Evolutionary conservation across 2,888 invertebrate genomes (phyloP).

Genomic region (Amitus sp.): DNA sequence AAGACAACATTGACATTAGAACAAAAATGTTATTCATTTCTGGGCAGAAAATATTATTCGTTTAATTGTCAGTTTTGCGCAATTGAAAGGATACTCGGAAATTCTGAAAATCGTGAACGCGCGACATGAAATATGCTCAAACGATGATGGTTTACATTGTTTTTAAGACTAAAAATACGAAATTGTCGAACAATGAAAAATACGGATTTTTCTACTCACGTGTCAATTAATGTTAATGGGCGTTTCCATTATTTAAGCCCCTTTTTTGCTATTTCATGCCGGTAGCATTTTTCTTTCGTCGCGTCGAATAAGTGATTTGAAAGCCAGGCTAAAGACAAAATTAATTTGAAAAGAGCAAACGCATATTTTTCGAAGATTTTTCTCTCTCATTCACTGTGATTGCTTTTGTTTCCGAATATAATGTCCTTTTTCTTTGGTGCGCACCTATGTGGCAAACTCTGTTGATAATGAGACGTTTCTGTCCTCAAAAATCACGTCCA

Average conservation of each 20-base stretch:
- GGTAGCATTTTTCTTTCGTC: neutral
- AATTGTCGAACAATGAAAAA: neutral
- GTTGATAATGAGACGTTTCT: neutral
- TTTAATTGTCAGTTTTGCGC: too few relatives aligned
- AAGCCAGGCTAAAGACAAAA: too few relatives aligned
- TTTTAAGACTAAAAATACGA: neutral
- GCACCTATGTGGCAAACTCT: neutral
- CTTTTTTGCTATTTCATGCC: neutral
- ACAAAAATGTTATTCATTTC: too few relatives aligned
- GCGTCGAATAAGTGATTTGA: too few relatives aligned
- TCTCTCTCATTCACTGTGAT: conserved; percentile 2
- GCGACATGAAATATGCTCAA: neutral
- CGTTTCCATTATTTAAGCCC: conserved; percentile 1
- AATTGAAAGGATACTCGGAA: too few relatives aligned
- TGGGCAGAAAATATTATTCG: too few relatives aligned
- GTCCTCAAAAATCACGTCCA: conserved; percentile 1
- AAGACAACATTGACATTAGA: too few relatives aligned
- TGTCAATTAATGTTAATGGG: conserved; percentile 7
- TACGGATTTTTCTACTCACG: neutral
- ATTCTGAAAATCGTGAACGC: neutral
- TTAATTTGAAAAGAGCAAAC: neutral
- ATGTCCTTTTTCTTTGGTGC: neutral
- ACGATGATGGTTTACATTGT: neutral
- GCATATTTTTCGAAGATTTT: neutral
- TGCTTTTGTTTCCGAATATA: neutral